These are phyloP conservation scores for Hydrolagus affinis DNA, from an alignment of 2,113 vertebrate species.

Conservation along the genomic window DNA sequence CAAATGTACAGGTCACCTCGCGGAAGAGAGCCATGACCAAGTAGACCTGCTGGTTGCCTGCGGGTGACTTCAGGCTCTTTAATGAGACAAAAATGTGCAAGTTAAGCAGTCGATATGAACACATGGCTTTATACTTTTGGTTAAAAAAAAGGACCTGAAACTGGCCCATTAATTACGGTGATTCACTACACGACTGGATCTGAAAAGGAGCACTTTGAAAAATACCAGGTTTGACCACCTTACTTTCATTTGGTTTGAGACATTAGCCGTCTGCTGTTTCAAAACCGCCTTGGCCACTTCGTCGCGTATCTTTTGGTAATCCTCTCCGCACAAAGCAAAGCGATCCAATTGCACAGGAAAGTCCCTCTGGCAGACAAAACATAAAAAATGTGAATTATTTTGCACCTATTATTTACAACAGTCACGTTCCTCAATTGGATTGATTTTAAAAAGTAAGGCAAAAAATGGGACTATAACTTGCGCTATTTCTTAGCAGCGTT, in stretches of 20 bases:
- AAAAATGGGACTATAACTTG: too few species aligned
- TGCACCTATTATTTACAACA: too few species aligned
- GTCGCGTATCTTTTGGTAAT: constrained; percentile 44
- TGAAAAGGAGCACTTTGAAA: not conserved
- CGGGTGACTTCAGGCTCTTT: constrained; percentile 39
- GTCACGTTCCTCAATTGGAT: too few species aligned
- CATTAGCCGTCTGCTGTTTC: constrained; percentile 28
- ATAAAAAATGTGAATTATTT: too few species aligned
- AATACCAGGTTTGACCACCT: not conserved
- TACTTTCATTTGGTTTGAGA: constrained; percentile 45
- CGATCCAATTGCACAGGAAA: constrained; percentile 41
- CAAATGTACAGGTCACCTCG: constrained; percentile 48
- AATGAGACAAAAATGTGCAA: not conserved
- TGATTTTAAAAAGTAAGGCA: too few species aligned
- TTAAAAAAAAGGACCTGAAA: not conserved
- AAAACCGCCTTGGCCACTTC: constrained; percentile 40
- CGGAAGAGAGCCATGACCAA: constrained; percentile 51
- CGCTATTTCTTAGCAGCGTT: too few species aligned
- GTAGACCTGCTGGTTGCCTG: constrained; percentile 34
- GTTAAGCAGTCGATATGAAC: not conserved
- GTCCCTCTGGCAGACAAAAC: constrained; percentile 34
- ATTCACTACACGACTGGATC: too few species aligned
- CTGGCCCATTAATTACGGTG: not conserved
- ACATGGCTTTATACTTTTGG: too few species aligned
- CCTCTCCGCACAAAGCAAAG: constrained; percentile 49